Conservation (phyloP, 2,888 invertebrate species). For the Morinoia aosen region DNA sequence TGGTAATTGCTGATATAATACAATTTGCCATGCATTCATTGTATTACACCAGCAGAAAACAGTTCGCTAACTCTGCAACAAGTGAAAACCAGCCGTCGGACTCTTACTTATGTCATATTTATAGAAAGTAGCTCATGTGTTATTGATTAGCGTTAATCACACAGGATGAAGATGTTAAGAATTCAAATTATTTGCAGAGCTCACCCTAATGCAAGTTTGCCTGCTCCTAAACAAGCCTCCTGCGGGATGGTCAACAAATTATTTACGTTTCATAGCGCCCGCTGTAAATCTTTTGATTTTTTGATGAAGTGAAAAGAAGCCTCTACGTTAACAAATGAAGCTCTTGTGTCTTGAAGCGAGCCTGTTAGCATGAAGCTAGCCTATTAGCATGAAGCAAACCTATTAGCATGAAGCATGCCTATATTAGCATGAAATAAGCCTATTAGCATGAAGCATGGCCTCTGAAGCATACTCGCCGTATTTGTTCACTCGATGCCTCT, state of each 20-base stretch:
- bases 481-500: background rate
- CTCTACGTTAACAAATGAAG: constrained; percentile 1
- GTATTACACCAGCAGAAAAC: background rate
- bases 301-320: background rate
- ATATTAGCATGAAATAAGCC: background rate
- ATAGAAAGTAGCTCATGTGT: background rate
- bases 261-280: background rate
- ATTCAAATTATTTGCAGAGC: background rate
- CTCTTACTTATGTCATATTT: background rate
- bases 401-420: background rate
- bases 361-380: background rate
- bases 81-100: background rate
- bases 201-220: background rate
- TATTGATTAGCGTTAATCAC: background rate
- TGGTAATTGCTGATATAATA: too few species aligned
- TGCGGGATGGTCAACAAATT: background rate
- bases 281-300: background rate
- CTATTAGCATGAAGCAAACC: background rate
- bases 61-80: background rate
- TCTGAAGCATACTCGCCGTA: background rate
- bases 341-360: background rate
- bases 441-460: background rate
- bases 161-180: too few species aligned
- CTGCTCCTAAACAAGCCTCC: background rate
- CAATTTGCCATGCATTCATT: too few species aligned